Base-by-base conservation (phyloP, 2,888 invertebrate species). In the Papilio protenor region DNA sequence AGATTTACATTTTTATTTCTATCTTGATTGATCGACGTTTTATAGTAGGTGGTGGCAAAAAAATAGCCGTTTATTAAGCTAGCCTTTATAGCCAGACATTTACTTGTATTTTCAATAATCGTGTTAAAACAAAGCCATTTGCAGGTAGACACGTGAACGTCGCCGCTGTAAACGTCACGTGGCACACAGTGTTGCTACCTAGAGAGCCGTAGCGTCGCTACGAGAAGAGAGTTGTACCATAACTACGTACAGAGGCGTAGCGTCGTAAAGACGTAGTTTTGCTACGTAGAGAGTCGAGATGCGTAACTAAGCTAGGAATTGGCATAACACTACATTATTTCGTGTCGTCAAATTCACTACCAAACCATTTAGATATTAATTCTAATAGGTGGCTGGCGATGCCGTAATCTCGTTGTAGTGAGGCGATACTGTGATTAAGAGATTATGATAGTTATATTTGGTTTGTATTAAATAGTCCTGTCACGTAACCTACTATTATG, bases 401-500 rank as follows among this genome's bases (percentile, higher is more conserved):
- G 61, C 21, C 16, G 3, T 61, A 6, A 40, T 40, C 40, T 59
- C 23, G 23, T 61, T 61, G 27, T 16, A 23, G 61, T 61, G 61
- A 16, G 12, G 5, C 23, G 23, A 61, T 61, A 61, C 27, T 61
- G n/a, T 45, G 45, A 45, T 69, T 45, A 69, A 45, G 66, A 45
- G 45, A 69, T 69, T 69, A 21, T 69, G 66, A 69, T 69, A 45
- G 66, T 69, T 69, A 45, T 45, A 69, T 69, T 45, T 21, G 66
- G 49, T 16, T 49, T 52, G 21, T 71, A 27, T 71, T 27, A 27
- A 49, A 0, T 52, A 71, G 21, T 18, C 18, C 1, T 52, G 52
- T 71, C 71, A 71, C 71, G 71, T 71, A 71, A 52, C 16, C 14
- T 71, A 18, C 49, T 49, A 49, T 70, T 49, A 71, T 71, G 49